Evolutionary conservation across 2,888 invertebrate genomes (phyloP), one percentile per base, ranked within the genome.

Genomic region (Lasioglossum malachurum): DNA sequence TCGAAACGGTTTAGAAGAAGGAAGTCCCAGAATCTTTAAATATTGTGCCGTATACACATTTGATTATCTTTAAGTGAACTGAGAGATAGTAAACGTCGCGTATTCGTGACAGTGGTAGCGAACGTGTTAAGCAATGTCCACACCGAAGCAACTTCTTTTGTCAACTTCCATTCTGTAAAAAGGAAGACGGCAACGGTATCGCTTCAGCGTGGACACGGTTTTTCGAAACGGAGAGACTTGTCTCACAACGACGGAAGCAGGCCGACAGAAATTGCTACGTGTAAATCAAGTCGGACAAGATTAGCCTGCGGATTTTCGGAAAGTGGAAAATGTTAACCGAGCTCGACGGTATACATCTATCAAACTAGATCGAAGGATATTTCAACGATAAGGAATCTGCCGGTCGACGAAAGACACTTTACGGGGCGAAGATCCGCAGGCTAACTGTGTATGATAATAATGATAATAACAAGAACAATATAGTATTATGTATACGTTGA

Each of bases 401-500:
- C 53, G 23, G 23, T 53, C 10, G 23, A 53, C 53, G 53, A 53
- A 10, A 23, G 23, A 53, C 23, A 23, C 53, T 23, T 19, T 23
- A 7, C 10, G 23, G 4, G 16, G 3, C 16, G 60, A 27, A 64
- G 16, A 31, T 64, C 60, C 60, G 7, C 60, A 27, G 60, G 5
- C 60, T 31, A 64, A 14, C 27, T 0, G 53, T 2, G 53, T 53
- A 23, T 23, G 27, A 60, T 27, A 27, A 60, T 60, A 60, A 60
- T 60, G 60, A 27, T 60, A 60, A 35, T 67, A 67, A 67, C 35
- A 31, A 35, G 31, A 67, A 67, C 31, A 67, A 67, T 67, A 67
- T 67, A 67, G 35, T 67, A 67, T 16, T 75, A 49, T 78, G 41
- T 75, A 78, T 71, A 83, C 23, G 71, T 72, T 31, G 7, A 75